Evolutionary conservation across 2,797 vertebrate genomes (phyloP).

Genomic region (Gadopsis marmoratus): DNA sequence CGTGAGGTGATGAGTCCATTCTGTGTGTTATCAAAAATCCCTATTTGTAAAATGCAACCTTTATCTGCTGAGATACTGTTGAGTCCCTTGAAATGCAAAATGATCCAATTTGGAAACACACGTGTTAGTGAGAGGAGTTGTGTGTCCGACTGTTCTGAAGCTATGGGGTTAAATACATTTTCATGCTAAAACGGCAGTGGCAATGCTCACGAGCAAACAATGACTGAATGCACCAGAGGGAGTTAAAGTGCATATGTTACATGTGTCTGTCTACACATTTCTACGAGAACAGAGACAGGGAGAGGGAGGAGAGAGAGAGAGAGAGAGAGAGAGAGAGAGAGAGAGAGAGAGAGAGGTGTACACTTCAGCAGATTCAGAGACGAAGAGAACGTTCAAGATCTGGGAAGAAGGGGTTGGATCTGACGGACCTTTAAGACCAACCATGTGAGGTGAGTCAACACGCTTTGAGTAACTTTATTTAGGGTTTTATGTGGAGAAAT

Average conservation of each 20-base stretch:
- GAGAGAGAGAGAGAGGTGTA: constrained; percentile 22
- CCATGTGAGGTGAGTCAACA: constrained; percentile 69
- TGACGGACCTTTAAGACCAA: constrained; percentile 10
- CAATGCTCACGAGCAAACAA: background rate
- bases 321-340: constrained; percentile 24
- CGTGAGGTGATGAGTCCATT: background rate
- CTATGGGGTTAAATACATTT: background rate
- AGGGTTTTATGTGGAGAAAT: background rate
- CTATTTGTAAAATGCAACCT: background rate
- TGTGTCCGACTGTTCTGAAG: background rate
- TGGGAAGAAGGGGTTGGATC: constrained; percentile 19
- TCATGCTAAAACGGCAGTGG: background rate
- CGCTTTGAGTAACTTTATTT: constrained; percentile 1
- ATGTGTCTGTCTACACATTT: constrained; percentile 8
- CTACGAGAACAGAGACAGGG: constrained; percentile 24
- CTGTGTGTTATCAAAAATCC: background rate
- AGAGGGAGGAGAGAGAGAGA: constrained; percentile 23
- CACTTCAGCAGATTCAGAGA: constrained; percentile 39
- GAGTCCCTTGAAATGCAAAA: background rate
- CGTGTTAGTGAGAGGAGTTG: too few species aligned
- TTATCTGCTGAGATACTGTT: background rate
- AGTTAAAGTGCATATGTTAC: constrained; percentile 12
- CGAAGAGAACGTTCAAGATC: constrained; percentile 37
- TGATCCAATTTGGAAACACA: background rate
- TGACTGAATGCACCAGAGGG: constrained; percentile 14